These are phyloP conservation scores for Leucania comma DNA, from an alignment of 2,888 invertebrate genomes.

Conservation along the genomic window DNA sequence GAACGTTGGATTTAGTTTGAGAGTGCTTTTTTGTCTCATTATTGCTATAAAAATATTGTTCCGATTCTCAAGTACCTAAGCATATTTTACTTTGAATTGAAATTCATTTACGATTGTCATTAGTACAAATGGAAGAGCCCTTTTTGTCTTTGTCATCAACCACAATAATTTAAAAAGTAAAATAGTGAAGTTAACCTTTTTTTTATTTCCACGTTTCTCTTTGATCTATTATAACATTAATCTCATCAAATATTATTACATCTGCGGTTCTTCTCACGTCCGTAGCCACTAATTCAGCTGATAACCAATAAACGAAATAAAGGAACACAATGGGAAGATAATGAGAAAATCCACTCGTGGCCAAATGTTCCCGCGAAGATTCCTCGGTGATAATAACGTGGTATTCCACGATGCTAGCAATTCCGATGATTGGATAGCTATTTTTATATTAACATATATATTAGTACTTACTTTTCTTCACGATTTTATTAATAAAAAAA, in stretches of 20 bases:
- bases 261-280: conserved; percentile 20
- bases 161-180: background rate
- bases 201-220: background rate
- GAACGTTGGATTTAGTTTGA: background rate
- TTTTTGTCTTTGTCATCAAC: background rate
- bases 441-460: conserved; percentile 52
- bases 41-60: background rate
- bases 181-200: too few relatives aligned
- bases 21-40: background rate
- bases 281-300: conserved; percentile 27
- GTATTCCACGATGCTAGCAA: conserved; percentile 18
- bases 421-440: conserved; percentile 39
- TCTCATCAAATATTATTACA: conserved; percentile 16
- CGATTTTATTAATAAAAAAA: conserved; percentile 14
- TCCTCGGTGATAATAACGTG: conserved; percentile 29
- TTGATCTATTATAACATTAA: conserved; percentile 11
- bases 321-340: conserved; percentile 49
- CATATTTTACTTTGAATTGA: too few relatives aligned
- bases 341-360: conserved; percentile 45
- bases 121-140: background rate
- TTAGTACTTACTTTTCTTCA: conserved; percentile 12
- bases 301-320: conserved; percentile 46
- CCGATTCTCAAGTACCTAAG: background rate
- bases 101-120: background rate
- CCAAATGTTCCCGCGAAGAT: conserved; percentile 39